These are phyloP conservation scores for Rhinoptilus africanus DNA, from an alignment of 2,113 vertebrate genomes.

Conservation along the genomic window DNA sequence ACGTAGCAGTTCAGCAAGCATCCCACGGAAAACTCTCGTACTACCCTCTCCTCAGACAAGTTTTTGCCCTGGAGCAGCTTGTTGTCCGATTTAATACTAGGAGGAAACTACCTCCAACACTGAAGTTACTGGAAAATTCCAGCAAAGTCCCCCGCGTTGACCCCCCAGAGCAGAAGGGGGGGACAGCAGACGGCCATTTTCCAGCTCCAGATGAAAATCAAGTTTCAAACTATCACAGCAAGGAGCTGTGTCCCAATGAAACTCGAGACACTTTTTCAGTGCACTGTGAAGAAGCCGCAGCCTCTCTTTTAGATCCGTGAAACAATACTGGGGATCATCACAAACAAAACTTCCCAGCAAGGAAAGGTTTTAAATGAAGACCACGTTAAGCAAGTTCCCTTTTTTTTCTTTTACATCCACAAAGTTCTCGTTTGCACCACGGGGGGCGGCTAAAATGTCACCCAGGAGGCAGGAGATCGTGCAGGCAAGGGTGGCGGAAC, in stretches of 20 bases:
- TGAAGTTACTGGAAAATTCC: slow-evolving; percentile 33
- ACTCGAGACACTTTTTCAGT: background rate
- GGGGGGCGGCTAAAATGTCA: background rate
- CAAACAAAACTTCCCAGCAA: background rate
- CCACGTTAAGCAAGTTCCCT: background rate
- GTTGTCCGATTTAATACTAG: background rate
- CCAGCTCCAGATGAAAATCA: background rate
- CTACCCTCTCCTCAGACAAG: background rate
- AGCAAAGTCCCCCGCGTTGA: background rate
- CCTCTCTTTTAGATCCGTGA: background rate
- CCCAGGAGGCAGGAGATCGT: background rate
- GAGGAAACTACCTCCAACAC: background rate
- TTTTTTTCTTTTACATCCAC: background rate
- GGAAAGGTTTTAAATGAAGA: background rate
- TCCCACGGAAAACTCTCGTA: background rate
- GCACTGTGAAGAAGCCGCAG: background rate
- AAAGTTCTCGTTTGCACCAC: background rate
- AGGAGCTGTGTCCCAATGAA: background rate
- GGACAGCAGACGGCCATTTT: background rate
- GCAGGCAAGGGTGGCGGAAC: background rate
- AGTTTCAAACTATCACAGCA: background rate
- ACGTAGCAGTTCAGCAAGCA: background rate
- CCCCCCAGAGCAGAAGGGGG: background rate
- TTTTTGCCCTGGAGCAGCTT: background rate
- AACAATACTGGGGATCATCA: background rate